These are phyloP conservation scores for Pempheris klunzingeri DNA, from an alignment of 2,797 vertebrate species.

Conservation along the genomic window DNA sequence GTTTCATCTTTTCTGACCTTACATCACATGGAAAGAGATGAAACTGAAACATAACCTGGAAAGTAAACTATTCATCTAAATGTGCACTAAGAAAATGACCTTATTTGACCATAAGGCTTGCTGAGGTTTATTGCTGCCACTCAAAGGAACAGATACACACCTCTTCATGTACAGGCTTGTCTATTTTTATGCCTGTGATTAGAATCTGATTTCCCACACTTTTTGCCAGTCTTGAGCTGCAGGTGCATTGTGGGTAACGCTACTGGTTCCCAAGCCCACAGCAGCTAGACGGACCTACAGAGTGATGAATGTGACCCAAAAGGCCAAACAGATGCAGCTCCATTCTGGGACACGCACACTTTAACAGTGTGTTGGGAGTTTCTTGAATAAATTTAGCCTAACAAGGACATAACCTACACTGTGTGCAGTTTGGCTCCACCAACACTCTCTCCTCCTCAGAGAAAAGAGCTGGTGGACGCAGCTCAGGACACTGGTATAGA, in stretches of 20 bases:
- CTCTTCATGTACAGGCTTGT: conserved; percentile 37
- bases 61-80: background rate
- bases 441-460: background rate
- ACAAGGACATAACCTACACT: background rate
- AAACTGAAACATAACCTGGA: too few species aligned
- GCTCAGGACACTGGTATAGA: background rate
- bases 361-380: background rate
- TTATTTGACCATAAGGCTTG: background rate
- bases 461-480: background rate
- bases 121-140: background rate
- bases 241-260: conserved; percentile 73
- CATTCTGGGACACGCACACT: conserved; percentile 36
- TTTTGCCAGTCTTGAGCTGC: conserved; percentile 40
- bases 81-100: background rate
- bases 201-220: conserved; percentile 61
- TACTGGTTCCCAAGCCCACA: conserved; percentile 67
- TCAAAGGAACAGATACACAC: conserved; percentile 1
- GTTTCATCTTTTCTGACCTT: background rate
- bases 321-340: conserved; percentile 66
- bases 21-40: background rate
- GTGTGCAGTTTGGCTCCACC: background rate
- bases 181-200: conserved; percentile 23
- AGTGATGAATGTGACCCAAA: conserved; percentile 65
- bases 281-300: conserved; percentile 29
- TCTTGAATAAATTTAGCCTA: background rate